A percentile compares a stretch with the other conserved stretches of the same genome.
Evolutionary conservation across 2,797 vertebrate genomes (phyloP).

Genomic region (Notamacropus eugenii): DNA sequence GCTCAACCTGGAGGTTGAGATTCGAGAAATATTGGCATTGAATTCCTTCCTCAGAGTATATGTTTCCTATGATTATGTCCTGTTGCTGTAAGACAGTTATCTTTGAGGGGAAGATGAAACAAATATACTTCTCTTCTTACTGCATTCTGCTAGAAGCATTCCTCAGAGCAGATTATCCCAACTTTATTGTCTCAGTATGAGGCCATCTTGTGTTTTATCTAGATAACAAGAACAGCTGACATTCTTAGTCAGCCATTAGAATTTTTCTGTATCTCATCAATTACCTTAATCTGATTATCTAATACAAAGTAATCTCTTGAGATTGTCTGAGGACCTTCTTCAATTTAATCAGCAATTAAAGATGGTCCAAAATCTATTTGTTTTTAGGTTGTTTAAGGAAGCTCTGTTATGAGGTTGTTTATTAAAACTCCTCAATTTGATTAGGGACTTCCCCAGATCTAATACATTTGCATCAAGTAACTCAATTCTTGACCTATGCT

Average conservation of each 20-base stretch:
- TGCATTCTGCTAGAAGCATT: not conserved
- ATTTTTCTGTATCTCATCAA: not conserved
- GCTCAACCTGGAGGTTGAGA: not conserved
- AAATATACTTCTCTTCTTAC: not conserved
- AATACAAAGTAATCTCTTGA: not conserved
- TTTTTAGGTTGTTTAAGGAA: not conserved
- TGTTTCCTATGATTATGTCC: not conserved
- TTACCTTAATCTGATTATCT: not conserved
- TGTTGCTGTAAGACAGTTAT: not conserved
- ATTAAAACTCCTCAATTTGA: not conserved
- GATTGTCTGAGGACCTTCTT: not conserved
- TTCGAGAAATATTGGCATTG: not conserved
- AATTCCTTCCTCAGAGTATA: not conserved
- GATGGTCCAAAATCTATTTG: not conserved
- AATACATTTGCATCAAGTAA: not conserved
- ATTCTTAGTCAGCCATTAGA: not conserved
- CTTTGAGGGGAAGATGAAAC: not conserved
- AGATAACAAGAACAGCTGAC: not conserved
- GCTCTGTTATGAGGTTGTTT: not conserved
- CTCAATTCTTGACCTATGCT: not conserved
- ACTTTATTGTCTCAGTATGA: not conserved
- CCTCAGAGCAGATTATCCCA: not conserved
- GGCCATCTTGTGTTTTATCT: not conserved
- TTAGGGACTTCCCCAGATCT: not conserved
- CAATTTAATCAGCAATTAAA: not conserved